A percentile compares a stretch with the other conserved stretches of the same genome.
Conservation (phyloP, 1,140 invertebrate species). For the Brachionus angularis region DNA sequence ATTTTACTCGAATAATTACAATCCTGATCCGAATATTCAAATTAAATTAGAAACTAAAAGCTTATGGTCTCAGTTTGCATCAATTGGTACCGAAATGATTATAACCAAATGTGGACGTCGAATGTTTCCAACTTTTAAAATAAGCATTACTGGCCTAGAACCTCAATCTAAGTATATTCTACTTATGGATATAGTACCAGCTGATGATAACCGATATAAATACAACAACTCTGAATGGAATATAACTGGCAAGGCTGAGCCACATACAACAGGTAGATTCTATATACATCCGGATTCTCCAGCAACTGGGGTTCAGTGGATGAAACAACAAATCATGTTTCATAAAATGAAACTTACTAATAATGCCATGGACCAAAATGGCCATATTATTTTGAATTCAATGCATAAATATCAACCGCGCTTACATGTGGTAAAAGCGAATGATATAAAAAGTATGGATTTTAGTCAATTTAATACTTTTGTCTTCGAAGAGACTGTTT, state of each 20-base stretch:
- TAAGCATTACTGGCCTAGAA: slow-evolving; percentile 19
- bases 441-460: slow-evolving; percentile 55
- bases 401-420: slow-evolving; percentile 99
- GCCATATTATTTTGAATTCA: slow-evolving; percentile 83
- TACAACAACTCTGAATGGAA: slow-evolving; percentile 43
- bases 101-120: slow-evolving; percentile 73
- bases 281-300: slow-evolving; percentile 43
- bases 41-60: slow-evolving; percentile 61
- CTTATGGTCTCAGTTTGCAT: slow-evolving; percentile 95
- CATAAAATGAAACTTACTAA: slow-evolving; percentile 44
- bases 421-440: slow-evolving; percentile 84
- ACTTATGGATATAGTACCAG: slow-evolving; percentile 39
- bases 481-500: slow-evolving; percentile 98
- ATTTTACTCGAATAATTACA: too few relatives aligned
- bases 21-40: slow-evolving; percentile 27
- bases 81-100: slow-evolving; percentile 96
- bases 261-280: slow-evolving; percentile 29
- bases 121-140: slow-evolving; percentile 44
- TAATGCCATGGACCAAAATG: slow-evolving; percentile 34
- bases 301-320: slow-evolving; percentile 41
- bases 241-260: slow-evolving; percentile 44
- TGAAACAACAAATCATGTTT: slow-evolving; percentile 42
- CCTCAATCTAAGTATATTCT: slow-evolving; percentile 36
- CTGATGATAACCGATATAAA: slow-evolving; percentile 44
- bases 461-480: slow-evolving; percentile 75